Evolutionary conservation across 2,888 invertebrate genomes (phyloP), one percentile per base, ranked within the genome.

Genomic region (Protula sp.): DNA sequence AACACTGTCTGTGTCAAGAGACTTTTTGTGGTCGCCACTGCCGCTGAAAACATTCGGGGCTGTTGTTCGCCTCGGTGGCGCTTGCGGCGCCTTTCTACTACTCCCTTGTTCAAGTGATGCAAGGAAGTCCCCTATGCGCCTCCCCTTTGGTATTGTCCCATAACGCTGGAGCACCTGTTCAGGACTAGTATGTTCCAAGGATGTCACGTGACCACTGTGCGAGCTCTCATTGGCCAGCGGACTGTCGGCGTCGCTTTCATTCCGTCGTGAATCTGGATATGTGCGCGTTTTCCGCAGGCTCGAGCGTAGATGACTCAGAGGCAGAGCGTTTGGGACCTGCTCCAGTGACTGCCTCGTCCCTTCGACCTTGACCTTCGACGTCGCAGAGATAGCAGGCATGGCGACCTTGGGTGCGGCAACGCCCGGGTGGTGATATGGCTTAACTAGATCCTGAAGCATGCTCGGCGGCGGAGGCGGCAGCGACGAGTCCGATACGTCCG

Each of bases 111-210:
- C 63, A 74, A 98, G 85, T 3, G 94, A 94, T 81, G 97, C 95
- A 58, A 98, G 83, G 82, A 93, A 98, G 3, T 95, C 97, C 30
- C 95, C 95, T 72, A 98, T 97, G 67, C 97, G 86, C 9, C 94
- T 94, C 54, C 91, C 94, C 82, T 97, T 98, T 0, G 98, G 98
- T 74, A 98, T 84, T 9, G 98, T 98, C 24, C 98, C 98, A 80
- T 95, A 97, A 29, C 94, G 87, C 82, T 92, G 94, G 54, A 81
- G 80, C 52, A 94, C 94, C 69, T 92, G 88, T 75, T 92, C 90
- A n/a, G n/a, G n/a, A n/a, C n/a, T n/a, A n/a, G n/a, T n/a, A n/a
- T n/a, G n/a, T n/a, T n/a, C n/a, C n/a, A n/a, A n/a, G n/a, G n/a
- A n/a, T n/a, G n/a, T n/a, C n/a, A n/a, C n/a, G n/a, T n/a, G n/a